Percentiles rank a stretch among this genome's conserved stretches.
Conservation (phyloP, 2,797 vertebrate genomes). For the Oreochromis grahami region DNA sequence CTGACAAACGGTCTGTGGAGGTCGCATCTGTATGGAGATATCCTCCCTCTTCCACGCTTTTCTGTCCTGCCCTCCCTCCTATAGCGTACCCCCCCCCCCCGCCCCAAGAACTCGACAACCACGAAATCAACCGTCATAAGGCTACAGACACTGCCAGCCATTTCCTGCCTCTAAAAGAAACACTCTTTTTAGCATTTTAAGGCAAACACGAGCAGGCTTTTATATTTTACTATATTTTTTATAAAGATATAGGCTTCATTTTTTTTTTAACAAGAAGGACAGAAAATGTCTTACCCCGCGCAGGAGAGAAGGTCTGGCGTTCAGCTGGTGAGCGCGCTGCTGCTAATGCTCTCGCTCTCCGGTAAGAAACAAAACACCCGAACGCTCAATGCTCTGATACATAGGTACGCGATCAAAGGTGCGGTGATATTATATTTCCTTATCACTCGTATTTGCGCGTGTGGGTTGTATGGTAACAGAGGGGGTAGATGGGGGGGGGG, state of each 20-base stretch:
- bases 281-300: slow-evolving; percentile 52
- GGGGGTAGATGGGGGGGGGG: not conserved
- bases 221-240: not conserved
- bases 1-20: not conserved
- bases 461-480: not conserved
- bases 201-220: not conserved
- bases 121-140: slow-evolving; percentile 53
- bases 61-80: not conserved
- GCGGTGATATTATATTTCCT: not conserved
- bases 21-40: not conserved
- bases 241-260: not conserved
- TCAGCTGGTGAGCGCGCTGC: slow-evolving; percentile 48
- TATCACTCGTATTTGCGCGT: not conserved
- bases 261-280: not conserved
- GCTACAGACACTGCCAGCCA: slow-evolving; percentile 73
- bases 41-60: not conserved
- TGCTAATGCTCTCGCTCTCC: slow-evolving; percentile 58
- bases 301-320: slow-evolving; percentile 39
- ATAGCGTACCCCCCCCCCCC: not conserved
- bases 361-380: slow-evolving; percentile 53
- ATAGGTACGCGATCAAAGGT: slow-evolving; percentile 9
- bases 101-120: slow-evolving; percentile 32
- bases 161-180: slow-evolving; percentile 60
- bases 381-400: not conserved
- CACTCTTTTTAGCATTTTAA: slow-evolving; percentile 41